A percentile compares a stretch with the other conserved stretches of the same genome.
Evolutionary conservation across 2,888 invertebrate genomes (phyloP).

Genomic region (Dysmachus trigonus): DNA sequence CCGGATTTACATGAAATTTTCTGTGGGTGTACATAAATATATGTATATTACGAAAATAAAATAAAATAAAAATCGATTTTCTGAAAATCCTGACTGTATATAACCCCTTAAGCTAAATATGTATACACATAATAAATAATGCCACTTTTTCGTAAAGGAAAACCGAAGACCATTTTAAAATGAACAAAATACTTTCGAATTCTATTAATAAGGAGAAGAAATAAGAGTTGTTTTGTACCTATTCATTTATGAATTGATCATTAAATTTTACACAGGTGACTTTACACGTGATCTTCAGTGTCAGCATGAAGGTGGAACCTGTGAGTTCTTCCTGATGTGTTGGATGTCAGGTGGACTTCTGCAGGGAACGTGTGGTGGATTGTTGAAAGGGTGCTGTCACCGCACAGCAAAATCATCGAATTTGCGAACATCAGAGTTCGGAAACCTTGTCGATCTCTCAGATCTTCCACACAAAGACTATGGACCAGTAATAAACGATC

Average conservation of each 20-base stretch:
- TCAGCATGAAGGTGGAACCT: constrained; percentile 74
- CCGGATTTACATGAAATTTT: no score
- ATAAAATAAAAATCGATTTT: no score
- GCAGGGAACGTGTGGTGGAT: constrained; percentile 83
- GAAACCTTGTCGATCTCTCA: constrained; percentile 71
- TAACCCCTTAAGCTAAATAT: no score
- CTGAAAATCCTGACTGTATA: no score
- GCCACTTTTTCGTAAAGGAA: no score
- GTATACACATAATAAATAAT: no score
- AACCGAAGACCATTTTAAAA: background rate
- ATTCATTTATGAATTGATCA: background rate
- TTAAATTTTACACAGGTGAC: constrained; percentile 57
- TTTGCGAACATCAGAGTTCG: constrained; percentile 73
- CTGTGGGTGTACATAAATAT: no score
- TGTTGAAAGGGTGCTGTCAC: constrained; percentile 88
- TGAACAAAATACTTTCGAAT: background rate
- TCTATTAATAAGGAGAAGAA: background rate
- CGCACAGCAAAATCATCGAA: constrained; percentile 75
- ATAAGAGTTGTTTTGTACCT: background rate
- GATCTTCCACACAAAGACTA: constrained; percentile 70
- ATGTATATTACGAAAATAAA: no score
- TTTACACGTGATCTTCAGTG: constrained; percentile 63
- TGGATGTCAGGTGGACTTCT: constrained; percentile 90
- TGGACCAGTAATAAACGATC: constrained; percentile 80
- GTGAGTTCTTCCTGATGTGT: constrained; percentile 91